Percentiles rank a stretch among this genome's conserved stretches.
phyloP scores from a whole-genome alignment of 1,140 invertebrate species.

The Drosophila nasuta region DNA sequence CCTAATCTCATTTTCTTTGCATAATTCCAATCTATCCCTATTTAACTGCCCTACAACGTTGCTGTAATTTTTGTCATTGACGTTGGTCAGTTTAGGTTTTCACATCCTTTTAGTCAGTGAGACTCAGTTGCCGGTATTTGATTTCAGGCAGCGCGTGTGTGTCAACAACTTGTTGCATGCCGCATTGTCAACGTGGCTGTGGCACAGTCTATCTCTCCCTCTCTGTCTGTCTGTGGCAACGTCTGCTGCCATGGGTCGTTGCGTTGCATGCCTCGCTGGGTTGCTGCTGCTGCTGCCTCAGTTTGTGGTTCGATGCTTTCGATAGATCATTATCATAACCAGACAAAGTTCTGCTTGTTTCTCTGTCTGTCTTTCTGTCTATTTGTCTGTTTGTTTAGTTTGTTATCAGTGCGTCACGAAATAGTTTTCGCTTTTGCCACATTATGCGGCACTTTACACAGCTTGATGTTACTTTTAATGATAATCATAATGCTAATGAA shows the following conservation, averaged over 20 bases:
- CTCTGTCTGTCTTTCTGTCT: constrained; percentile 6
- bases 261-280: constrained; percentile 48
- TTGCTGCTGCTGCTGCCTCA: constrained; percentile 1
- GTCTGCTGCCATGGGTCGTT: constrained; percentile 41
- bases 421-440: constrained; percentile 54
- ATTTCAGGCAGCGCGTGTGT: constrained; percentile 45
- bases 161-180: constrained; percentile 67
- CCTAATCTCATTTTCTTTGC: no score
- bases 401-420: constrained; percentile 60
- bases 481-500: constrained; percentile 17
- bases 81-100: constrained; percentile 25
- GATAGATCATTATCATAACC: constrained; percentile 37
- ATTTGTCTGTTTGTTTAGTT: constrained; percentile 33
- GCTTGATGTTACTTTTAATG: constrained; percentile 22
- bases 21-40: no score
- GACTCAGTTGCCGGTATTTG: constrained; percentile 26
- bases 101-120: constrained; percentile 8
- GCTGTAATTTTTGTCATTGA: constrained; percentile 10
- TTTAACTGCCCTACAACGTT: constrained; percentile 15
- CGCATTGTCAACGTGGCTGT: constrained; percentile 32
- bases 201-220: not conserved
- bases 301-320: constrained; percentile 49
- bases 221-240: not conserved
- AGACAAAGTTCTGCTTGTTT: constrained; percentile 29
- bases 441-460: constrained; percentile 48